Evolutionary conservation across 2,888 invertebrate species (phyloP), one percentile per base, ranked within the genome.

Genomic region (Cheilosia vernalis): DNA sequence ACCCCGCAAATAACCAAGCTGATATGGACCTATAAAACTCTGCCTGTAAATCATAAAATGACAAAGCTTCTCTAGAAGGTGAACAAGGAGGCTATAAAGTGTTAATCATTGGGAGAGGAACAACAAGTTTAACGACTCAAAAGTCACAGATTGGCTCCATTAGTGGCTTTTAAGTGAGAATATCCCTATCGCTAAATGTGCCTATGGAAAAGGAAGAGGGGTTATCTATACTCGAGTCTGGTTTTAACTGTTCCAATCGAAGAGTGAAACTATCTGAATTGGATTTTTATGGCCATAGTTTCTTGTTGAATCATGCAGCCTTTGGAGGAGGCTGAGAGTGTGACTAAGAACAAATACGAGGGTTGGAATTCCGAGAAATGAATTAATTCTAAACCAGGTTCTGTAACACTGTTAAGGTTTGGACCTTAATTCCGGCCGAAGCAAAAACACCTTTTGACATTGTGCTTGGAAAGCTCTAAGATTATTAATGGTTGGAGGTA

Each of bases 111-210:
- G 24, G 13, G 58, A 60, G 47, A 69, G 74, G 66, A 66, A 78
- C 56, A 60, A 73, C 56, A 47, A 40, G 55, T 80, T 84, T 84
- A 60, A 84, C 66, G 84, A 80, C 82, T 72, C 30, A 33, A 40
- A 77, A 82, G 49, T 70, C 84, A 60, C 64, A 74, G 80, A 76
- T 84, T 84, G 69, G 19, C 74, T 74, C 74, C 84, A 80, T 84
- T 84, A 84, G 69, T 15, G 33, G 40, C 10, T 24, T 3, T 30
- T 40, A 56, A 63, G 63, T 70, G 78, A 72, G 58, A 49, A 61
- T 27, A 30, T 44, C 6, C 53, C 27, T 27, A 51, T 30, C n/a
- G 56, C 27, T n/a, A 17, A 44, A 51, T 10, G 24, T 4, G 10
- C 13, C 40, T 55, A 9, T n/a, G 6, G 7, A 2, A 15, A 37